Percentiles rank a stretch among this genome's conserved stretches.
Conservation (phyloP, 2,113 vertebrate species). For the Prionailurus bengalensis region DNA sequence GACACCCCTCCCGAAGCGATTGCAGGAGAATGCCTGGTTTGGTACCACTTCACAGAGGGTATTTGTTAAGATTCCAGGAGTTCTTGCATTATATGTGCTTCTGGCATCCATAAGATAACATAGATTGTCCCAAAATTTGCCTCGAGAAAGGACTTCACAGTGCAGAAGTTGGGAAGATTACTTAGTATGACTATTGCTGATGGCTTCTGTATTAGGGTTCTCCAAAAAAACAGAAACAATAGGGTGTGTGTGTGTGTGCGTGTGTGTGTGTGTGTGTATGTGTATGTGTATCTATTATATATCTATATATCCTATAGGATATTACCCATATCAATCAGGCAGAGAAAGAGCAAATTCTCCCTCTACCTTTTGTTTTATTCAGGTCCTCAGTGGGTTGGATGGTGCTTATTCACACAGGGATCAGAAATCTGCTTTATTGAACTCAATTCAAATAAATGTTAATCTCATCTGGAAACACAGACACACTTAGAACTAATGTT, state of each 20-base stretch:
- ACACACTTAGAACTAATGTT: background rate
- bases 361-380: background rate
- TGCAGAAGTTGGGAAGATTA: background rate
- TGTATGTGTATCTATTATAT: background rate
- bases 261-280: background rate
- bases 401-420: accelerated
- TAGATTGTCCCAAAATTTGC: background rate
- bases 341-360: background rate
- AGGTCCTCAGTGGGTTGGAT: background rate
- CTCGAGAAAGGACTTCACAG: background rate
- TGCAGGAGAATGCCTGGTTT: background rate
- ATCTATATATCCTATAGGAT: background rate
- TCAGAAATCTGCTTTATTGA: background rate
- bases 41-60: background rate
- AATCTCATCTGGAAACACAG: background rate
- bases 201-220: background rate
- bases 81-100: background rate
- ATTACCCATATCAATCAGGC: background rate
- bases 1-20: background rate
- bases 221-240: background rate
- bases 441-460: background rate
- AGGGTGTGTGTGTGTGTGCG: background rate
- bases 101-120: background rate
- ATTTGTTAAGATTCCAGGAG: background rate
- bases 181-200: background rate